phyloP scores from a whole-genome alignment of 2,888 invertebrate genomes.

The Melanotus villosus region DNA sequence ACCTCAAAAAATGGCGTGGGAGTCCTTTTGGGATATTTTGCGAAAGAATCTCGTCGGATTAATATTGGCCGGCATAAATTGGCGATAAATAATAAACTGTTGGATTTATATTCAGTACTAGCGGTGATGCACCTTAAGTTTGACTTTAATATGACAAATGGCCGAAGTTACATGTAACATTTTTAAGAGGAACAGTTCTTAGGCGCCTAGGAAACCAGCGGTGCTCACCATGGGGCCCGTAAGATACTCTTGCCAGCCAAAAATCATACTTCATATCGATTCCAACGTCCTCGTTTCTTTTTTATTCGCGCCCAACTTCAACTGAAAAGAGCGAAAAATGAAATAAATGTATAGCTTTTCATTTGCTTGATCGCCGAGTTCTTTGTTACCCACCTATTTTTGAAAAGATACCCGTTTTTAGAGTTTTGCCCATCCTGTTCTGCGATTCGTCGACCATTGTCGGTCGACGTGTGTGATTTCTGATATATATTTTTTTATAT shows the following conservation, averaged over 20 bases:
- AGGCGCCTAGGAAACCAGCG: constrained; percentile 10
- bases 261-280: constrained; percentile 15
- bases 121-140: constrained; percentile 13
- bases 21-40: constrained; percentile 25
- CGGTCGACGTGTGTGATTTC: not conserved
- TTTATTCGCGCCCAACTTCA: not conserved
- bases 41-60: not conserved
- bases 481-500: not conserved
- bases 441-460: not conserved
- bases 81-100: constrained; percentile 32
- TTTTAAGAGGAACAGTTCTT: constrained; percentile 14
- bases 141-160: constrained; percentile 37
- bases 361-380: constrained; percentile 23
- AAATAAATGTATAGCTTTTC: constrained; percentile 34
- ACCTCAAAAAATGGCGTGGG: constrained; percentile 26
- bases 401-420: not conserved
- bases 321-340: constrained; percentile 3
- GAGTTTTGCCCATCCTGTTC: not conserved
- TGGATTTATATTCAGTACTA: constrained; percentile 4
- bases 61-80: constrained; percentile 29
- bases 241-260: constrained; percentile 29
- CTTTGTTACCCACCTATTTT: constrained; percentile 16
- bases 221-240: constrained; percentile 23
- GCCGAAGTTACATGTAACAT: constrained; percentile 22
- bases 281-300: not conserved